Evolutionary conservation across 2,113 vertebrate species (phyloP).

Genomic region (Rhodinocichla rosea): DNA sequence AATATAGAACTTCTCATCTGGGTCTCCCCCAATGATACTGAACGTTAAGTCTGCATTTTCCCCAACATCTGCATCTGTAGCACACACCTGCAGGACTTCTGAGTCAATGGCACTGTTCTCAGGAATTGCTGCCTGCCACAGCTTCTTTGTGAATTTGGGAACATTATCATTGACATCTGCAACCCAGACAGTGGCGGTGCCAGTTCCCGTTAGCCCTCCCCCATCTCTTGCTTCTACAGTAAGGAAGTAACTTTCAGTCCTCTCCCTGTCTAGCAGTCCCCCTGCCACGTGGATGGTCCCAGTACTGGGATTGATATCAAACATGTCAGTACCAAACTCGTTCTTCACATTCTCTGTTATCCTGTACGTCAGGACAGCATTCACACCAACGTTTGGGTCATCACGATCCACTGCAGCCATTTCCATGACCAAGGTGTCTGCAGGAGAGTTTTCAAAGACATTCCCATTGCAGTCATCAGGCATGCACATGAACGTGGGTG

Average conservation of each 20-base stretch:
- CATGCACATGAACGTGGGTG: slow-evolving; percentile 79
- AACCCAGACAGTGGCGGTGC: slow-evolving; percentile 81
- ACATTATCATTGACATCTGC: slow-evolving; percentile 83
- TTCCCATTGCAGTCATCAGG: slow-evolving; percentile 79
- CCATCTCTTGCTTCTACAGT: slow-evolving; percentile 86
- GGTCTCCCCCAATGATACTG: slow-evolving; percentile 82
- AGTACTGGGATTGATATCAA: slow-evolving; percentile 77
- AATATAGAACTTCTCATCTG: slow-evolving; percentile 86
- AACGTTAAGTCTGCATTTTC: slow-evolving; percentile 85
- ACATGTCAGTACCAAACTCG: slow-evolving; percentile 71
- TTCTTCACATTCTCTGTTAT: slow-evolving; percentile 75
- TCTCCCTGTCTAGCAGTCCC: slow-evolving; percentile 81
- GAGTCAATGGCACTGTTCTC: slow-evolving; percentile 79
- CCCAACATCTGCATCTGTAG: slow-evolving; percentile 78
- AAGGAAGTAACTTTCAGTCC: slow-evolving; percentile 77
- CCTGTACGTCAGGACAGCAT: slow-evolving; percentile 82
- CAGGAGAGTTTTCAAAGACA: slow-evolving; percentile 80
- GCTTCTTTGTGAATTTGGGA: slow-evolving; percentile 76
- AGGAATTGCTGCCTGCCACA: slow-evolving; percentile 74
- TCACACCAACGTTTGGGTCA: slow-evolving; percentile 83
- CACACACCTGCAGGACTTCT: slow-evolving; percentile 78
- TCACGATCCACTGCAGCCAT: slow-evolving; percentile 85
- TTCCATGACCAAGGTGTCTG: slow-evolving; percentile 82
- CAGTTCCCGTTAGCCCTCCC: slow-evolving; percentile 83
- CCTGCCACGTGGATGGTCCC: slow-evolving; percentile 78